phyloP scores from a whole-genome alignment of 2,113 vertebrate species.

The Nettapus auritus region DNA sequence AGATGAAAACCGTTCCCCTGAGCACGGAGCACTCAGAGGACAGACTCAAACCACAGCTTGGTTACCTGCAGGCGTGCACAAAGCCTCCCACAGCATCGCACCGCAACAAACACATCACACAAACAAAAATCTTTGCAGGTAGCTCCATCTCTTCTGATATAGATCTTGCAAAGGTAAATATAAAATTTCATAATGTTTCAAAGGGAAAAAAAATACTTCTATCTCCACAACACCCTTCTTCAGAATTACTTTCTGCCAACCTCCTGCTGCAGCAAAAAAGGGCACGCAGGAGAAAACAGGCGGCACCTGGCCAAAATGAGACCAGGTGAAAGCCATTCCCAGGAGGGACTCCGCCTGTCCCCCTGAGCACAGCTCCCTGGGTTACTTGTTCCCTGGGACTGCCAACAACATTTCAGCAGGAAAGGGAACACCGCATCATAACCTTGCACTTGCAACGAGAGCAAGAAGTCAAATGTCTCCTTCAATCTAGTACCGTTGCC shows the following conservation, averaged over 20 bases:
- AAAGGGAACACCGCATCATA: not conserved
- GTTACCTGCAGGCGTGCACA: not conserved
- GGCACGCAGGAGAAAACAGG: too few species aligned
- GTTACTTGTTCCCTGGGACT: not conserved
- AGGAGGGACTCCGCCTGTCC: not conserved
- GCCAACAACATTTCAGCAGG: rapidly evolving
- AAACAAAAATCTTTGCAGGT: not conserved
- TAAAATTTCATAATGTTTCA: not conserved
- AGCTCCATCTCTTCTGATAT: not conserved
- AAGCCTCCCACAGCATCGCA: not conserved
- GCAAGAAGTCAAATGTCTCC: not conserved
- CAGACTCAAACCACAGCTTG: not conserved
- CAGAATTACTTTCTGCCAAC: not conserved
- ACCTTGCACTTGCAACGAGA: not conserved
- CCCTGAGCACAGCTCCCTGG: not conserved
- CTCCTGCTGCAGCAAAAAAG: not conserved
- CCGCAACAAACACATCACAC: not conserved
- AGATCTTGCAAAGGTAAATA: not conserved
- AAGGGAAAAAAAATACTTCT: not conserved
- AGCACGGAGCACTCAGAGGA: not conserved
- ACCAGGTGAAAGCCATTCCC: not conserved
- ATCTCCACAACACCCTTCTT: not conserved
- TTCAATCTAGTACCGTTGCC: not conserved
- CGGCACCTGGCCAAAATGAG: not conserved
- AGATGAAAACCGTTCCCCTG: rapidly evolving